Evolutionary conservation across 2,888 invertebrate genomes (phyloP).

Genomic region (Drosophila colorata): DNA sequence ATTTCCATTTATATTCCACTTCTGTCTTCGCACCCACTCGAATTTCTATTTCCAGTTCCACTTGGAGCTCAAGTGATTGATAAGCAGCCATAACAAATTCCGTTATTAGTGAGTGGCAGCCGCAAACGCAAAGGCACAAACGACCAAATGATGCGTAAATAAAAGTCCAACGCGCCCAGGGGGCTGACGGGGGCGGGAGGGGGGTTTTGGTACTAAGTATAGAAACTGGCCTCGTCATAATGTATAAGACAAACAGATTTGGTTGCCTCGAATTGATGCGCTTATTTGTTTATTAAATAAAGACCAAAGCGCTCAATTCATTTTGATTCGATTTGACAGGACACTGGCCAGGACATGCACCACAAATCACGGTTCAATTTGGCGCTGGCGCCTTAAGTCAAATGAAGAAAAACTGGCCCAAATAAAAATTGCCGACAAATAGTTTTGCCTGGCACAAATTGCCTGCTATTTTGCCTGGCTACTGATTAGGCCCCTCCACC

Average conservation of each 20-base stretch:
- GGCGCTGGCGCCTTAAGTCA: slow-evolving; percentile 2
- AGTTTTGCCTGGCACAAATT: slow-evolving; percentile 43
- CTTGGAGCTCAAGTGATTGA: slow-evolving; percentile 62
- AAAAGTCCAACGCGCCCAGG: slow-evolving; percentile 29
- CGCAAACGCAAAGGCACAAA: slow-evolving; percentile 27
- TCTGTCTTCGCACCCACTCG: neutral
- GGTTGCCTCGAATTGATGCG: slow-evolving; percentile 21
- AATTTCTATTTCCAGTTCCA: slow-evolving; percentile 41
- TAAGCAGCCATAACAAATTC: slow-evolving; percentile 68
- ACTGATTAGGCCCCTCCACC: slow-evolving; percentile 50
- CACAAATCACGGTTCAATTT: slow-evolving; percentile 13
- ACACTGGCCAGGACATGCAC: slow-evolving; percentile 11
- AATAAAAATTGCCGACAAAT: slow-evolving; percentile 41
- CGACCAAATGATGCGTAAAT: slow-evolving; percentile 66
- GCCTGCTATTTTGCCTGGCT: slow-evolving; percentile 7
- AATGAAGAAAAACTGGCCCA: slow-evolving; percentile 9
- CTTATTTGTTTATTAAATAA: slow-evolving; percentile 49
- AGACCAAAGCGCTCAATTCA: slow-evolving; percentile 28
- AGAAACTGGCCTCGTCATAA: slow-evolving; percentile 38
- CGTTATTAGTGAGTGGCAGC: slow-evolving; percentile 55
- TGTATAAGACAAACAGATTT: slow-evolving; percentile 57
- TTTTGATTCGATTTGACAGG: slow-evolving; percentile 53
- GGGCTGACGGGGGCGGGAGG: neutral
- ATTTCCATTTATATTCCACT: slow-evolving; percentile 19
- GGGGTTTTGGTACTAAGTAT: slow-evolving; percentile 17